phyloP scores from a whole-genome alignment of 2,797 vertebrate species.

The Erethizon dorsatum region DNA sequence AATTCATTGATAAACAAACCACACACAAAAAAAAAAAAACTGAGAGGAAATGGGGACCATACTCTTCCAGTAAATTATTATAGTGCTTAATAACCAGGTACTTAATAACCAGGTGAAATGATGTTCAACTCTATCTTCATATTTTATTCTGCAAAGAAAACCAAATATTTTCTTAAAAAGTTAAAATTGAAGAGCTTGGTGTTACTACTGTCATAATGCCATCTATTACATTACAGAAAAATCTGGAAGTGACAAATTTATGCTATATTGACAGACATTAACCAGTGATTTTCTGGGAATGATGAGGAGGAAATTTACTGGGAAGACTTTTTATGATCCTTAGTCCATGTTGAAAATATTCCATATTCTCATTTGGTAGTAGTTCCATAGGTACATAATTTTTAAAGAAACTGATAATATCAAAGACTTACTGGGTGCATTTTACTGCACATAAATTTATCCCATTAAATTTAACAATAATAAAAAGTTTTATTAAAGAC shows the following conservation, averaged over 20 bases:
- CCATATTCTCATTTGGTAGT: not conserved
- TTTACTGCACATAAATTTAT: constrained; percentile 2
- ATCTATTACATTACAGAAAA: not conserved
- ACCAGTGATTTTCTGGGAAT: not conserved
- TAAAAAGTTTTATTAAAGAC: not conserved
- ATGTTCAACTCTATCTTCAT: not conserved
- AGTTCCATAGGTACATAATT: not conserved
- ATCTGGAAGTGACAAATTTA: not conserved
- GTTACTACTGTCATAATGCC: not conserved
- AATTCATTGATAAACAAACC: not conserved
- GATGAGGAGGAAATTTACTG: not conserved
- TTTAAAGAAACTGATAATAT: not conserved
- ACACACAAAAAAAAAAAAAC: not conserved
- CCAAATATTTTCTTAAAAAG: not conserved
- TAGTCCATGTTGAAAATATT: not conserved
- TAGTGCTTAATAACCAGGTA: not conserved
- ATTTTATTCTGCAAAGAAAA: not conserved
- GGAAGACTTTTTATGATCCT: not conserved
- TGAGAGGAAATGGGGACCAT: not conserved
- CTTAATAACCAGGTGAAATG: not conserved
- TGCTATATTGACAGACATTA: not conserved
- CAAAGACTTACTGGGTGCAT: not conserved
- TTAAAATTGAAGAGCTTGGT: not conserved
- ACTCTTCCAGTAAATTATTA: not conserved
- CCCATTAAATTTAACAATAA: not conserved